These are phyloP conservation scores for Etheostoma perlongum DNA, from an alignment of 2,797 vertebrate species.

Conservation along the genomic window DNA sequence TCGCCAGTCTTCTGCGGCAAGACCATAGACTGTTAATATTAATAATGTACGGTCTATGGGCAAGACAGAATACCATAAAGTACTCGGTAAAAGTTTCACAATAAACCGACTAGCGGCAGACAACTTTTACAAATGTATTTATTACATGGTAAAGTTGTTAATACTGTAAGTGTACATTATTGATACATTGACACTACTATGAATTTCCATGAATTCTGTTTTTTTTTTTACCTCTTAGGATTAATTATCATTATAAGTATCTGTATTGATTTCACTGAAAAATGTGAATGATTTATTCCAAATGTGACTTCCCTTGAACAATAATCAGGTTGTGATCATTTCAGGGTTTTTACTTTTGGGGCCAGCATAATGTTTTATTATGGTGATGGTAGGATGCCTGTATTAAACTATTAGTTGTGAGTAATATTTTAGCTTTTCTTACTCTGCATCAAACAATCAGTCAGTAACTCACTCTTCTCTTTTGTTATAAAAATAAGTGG, in stretches of 20 bases:
- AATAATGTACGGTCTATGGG: too few species aligned
- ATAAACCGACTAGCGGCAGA: background rate
- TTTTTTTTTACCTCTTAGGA: background rate
- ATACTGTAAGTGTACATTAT: constrained; percentile 7
- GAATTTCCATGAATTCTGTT: background rate
- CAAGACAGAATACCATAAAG: background rate
- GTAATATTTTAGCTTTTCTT: background rate
- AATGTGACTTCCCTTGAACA: background rate
- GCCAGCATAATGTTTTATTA: constrained; percentile 10
- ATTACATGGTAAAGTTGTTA: background rate
- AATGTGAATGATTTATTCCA: background rate
- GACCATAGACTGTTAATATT: too few species aligned
- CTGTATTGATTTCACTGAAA: background rate
- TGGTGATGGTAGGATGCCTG: background rate
- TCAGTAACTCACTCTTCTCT: background rate
- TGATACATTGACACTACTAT: constrained; percentile 1
- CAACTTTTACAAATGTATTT: background rate
- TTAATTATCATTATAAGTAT: background rate
- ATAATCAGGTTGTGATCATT: background rate
- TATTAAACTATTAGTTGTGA: background rate
- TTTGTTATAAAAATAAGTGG: constrained; percentile 24
- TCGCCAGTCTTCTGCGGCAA: background rate
- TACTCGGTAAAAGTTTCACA: background rate
- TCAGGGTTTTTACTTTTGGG: background rate
- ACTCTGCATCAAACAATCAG: background rate